Conservation (phyloP, 2,888 invertebrate species). For the Drosophila demipolita region DNA sequence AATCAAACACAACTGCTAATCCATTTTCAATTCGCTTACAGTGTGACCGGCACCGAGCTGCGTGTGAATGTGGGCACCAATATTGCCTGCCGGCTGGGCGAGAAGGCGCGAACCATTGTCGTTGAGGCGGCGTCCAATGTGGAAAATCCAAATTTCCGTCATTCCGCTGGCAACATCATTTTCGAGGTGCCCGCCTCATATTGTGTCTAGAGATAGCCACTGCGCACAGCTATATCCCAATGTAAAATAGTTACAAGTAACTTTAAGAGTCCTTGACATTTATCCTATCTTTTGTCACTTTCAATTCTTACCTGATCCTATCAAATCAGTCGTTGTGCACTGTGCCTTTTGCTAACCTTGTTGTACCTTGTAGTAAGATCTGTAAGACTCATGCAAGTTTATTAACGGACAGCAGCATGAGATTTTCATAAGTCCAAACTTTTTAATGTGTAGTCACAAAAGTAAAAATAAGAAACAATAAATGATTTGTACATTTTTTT, state of each 20-base stretch:
- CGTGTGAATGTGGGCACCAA: slow-evolving; percentile 90
- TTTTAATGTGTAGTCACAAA: slow-evolving; percentile 19
- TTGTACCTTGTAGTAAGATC: slow-evolving; percentile 7
- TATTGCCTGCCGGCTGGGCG: slow-evolving; percentile 93
- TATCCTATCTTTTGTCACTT: slow-evolving; percentile 5
- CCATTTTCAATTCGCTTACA: slow-evolving; percentile 79
- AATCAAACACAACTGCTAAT: neutral
- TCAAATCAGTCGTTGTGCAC: slow-evolving; percentile 19
- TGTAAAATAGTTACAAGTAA: slow-evolving; percentile 61
- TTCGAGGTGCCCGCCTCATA: slow-evolving; percentile 85
- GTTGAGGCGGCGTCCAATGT: slow-evolving; percentile 83
- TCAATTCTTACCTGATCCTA: neutral
- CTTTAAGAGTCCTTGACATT: slow-evolving; percentile 22
- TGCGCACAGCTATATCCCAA: slow-evolving; percentile 12
- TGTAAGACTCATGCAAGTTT: slow-evolving; percentile 32
- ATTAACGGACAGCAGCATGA: slow-evolving; percentile 7
- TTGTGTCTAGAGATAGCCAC: slow-evolving; percentile 69
- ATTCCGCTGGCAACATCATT: slow-evolving; percentile 82
- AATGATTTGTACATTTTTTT: slow-evolving; percentile 49
- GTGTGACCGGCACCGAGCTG: slow-evolving; percentile 89
- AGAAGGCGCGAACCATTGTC: slow-evolving; percentile 87
- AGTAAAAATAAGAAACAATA: neutral
- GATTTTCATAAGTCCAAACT: slow-evolving; percentile 15
- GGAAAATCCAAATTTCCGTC: slow-evolving; percentile 83
- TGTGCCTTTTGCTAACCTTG: slow-evolving; percentile 32